phyloP scores from a whole-genome alignment of 1,140 invertebrate genomes.

The Pentalonia nigronervosa region DNA sequence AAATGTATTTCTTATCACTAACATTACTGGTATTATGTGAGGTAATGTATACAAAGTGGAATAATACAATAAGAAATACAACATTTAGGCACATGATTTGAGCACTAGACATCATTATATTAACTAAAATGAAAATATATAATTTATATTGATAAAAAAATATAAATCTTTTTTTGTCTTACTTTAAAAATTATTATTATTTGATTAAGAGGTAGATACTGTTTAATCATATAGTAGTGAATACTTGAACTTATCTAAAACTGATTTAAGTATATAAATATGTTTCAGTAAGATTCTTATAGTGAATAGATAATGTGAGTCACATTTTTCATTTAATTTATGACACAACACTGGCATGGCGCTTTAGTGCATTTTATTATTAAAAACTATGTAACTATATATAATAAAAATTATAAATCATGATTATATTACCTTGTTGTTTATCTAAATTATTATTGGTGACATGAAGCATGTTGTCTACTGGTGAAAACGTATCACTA shows the following conservation, averaged over 20 bases:
- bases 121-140: neutral
- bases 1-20: neutral
- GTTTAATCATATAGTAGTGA: neutral
- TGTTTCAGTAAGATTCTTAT: neutral
- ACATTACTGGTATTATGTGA: neutral
- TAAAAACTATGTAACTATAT: neutral
- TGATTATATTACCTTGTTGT: neutral
- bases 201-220: neutral
- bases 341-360: neutral
- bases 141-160: neutral
- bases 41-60: neutral
- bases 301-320: neutral
- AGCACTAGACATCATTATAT: neutral
- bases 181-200: neutral
- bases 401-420: neutral
- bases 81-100: neutral
- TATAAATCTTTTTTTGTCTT: neutral
- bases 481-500: slow-evolving; percentile 74
- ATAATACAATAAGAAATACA: neutral
- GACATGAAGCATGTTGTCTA: slow-evolving; percentile 63
- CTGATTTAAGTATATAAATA: neutral
- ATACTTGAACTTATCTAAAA: neutral
- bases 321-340: neutral
- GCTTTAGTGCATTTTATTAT: neutral
- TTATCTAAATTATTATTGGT: slow-evolving; percentile 40